phyloP scores from a whole-genome alignment of 2,797 vertebrate genomes.

The Lacerta bilineata region DNA sequence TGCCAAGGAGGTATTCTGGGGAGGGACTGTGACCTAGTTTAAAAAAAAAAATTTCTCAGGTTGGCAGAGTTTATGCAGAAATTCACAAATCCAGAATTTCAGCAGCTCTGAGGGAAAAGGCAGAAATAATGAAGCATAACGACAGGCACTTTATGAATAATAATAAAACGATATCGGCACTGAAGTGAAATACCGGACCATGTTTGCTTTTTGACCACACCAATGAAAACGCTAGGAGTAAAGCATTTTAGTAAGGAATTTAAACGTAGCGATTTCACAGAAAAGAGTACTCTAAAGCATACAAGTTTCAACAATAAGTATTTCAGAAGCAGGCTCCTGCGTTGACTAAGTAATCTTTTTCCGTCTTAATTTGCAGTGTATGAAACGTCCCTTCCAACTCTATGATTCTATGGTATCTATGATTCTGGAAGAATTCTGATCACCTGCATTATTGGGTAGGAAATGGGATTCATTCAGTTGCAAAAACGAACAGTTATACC shows the following conservation, averaged over 20 bases:
- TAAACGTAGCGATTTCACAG: not conserved
- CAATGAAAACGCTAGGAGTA: not conserved
- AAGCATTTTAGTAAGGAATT: not conserved
- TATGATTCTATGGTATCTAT: too few relatives aligned
- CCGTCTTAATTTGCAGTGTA: not conserved
- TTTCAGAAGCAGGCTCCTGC: not conserved
- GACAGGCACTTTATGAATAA: not conserved
- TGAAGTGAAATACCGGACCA: not conserved
- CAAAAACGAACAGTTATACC: constrained; percentile 28
- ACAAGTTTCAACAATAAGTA: not conserved
- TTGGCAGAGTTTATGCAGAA: not conserved
- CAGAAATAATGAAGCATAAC: not conserved
- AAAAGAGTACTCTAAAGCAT: not conserved
- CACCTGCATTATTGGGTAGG: constrained; percentile 20
- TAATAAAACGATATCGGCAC: not conserved
- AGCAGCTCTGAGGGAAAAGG: not conserved
- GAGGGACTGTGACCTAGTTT: not conserved
- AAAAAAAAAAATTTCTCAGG: not conserved
- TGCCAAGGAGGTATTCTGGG: not conserved
- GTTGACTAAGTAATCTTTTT: not conserved
- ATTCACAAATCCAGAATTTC: not conserved
- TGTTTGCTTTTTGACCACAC: not conserved
- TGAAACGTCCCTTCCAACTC: not conserved
- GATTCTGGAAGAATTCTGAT: not conserved
- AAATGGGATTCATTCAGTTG: constrained; percentile 20